These are phyloP conservation scores for Toxotes chatareus DNA, from an alignment of 2,113 vertebrate genomes.

Conservation along the genomic window DNA sequence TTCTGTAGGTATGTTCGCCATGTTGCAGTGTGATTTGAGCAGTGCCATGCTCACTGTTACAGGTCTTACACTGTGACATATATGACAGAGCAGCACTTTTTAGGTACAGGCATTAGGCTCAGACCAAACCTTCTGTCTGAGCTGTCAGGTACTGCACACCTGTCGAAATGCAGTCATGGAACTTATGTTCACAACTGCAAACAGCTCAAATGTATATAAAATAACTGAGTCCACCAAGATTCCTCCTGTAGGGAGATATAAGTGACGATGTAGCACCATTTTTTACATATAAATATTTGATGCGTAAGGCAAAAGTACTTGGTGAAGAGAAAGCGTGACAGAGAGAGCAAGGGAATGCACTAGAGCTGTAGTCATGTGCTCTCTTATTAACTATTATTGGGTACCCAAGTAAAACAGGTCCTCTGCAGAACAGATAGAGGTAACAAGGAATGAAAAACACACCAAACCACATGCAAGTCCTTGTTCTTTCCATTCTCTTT, in stretches of 20 bases:
- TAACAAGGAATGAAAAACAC: slow-evolving; percentile 11
- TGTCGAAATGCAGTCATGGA: slow-evolving; percentile 9
- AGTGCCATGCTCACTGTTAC: neutral
- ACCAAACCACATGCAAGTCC: neutral
- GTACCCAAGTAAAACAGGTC: slow-evolving; percentile 51
- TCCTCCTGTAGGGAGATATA: slow-evolving; percentile 53
- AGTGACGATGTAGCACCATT: slow-evolving; percentile 53
- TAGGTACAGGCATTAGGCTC: neutral
- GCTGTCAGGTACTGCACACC: slow-evolving; percentile 35
- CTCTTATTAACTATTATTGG: slow-evolving; percentile 49
- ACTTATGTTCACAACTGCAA: neutral
- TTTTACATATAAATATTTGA: slow-evolving; percentile 75
- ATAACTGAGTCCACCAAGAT: slow-evolving; percentile 19
- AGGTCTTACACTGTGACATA: slow-evolving; percentile 36
- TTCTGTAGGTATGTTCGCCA: slow-evolving; percentile 43
- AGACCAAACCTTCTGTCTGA: slow-evolving; percentile 10
- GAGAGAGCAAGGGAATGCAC: slow-evolving; percentile 38
- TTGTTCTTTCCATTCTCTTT: slow-evolving; percentile 1
- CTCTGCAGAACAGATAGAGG: slow-evolving; percentile 35
- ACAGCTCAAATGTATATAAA: slow-evolving; percentile 13
- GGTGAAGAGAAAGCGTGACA: neutral
- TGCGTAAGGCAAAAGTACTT: slow-evolving; percentile 52
- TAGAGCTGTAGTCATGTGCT: slow-evolving; percentile 16
- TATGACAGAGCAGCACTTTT: slow-evolving; percentile 8
- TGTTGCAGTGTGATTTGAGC: slow-evolving; percentile 42